Evolutionary conservation across 2,113 vertebrate species (phyloP).

Genomic region (Sander vitreus): DNA sequence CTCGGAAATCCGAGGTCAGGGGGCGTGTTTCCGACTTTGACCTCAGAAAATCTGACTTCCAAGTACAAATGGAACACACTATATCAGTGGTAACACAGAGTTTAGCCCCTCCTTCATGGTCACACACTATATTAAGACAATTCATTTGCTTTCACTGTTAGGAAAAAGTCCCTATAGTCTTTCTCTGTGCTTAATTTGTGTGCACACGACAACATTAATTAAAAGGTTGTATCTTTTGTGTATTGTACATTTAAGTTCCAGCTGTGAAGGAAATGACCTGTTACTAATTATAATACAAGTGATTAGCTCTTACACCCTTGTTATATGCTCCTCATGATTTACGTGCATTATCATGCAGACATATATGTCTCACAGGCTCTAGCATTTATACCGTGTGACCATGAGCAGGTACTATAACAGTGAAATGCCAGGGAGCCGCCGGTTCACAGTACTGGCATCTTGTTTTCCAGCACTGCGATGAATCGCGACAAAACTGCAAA

Average conservation of each 20-base stretch:
- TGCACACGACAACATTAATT: not conserved
- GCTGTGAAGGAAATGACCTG: not conserved
- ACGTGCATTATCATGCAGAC: not conserved
- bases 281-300: not conserved
- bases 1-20: too few species aligned
- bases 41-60: too few species aligned
- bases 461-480: not conserved
- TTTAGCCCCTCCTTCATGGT: not conserved
- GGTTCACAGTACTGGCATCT: not conserved
- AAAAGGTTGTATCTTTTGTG: not conserved
- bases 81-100: not conserved
- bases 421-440: not conserved
- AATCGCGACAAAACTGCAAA: not conserved
- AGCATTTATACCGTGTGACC: not conserved
- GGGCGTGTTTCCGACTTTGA: too few species aligned
- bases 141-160: not conserved
- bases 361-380: not conserved
- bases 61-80: too few species aligned
- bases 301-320: not conserved
- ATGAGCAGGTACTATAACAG: not conserved
- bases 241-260: not conserved
- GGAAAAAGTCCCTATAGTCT: not conserved
- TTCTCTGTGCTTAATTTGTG: not conserved
- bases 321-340: not conserved
- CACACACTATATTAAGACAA: not conserved